phyloP scores from a whole-genome alignment of 2,797 vertebrate genomes.

The Micromesistius poutassou region DNA sequence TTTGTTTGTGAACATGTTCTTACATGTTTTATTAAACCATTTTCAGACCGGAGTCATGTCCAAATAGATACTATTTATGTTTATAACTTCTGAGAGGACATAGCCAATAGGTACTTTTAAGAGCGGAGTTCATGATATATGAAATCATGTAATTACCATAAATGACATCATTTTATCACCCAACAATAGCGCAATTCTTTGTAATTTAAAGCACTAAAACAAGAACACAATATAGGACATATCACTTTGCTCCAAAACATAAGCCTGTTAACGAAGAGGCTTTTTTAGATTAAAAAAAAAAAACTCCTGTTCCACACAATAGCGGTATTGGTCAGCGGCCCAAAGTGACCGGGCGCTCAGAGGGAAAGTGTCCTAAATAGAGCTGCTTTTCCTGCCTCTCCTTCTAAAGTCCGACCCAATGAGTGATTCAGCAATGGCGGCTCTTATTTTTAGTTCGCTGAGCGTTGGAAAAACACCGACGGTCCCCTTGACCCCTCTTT shows the following conservation, averaged over 20 bases:
- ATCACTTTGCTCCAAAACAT: background rate
- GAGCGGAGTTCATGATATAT: background rate
- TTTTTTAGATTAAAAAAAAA: too few species aligned
- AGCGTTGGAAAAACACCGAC: slow-evolving; percentile 19
- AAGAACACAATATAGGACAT: background rate
- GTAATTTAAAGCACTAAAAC: background rate
- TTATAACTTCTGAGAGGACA: background rate
- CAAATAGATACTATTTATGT: background rate
- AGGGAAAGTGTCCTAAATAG: slow-evolving; percentile 15
- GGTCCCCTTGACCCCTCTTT: slow-evolving; percentile 40
- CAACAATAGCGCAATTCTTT: background rate
- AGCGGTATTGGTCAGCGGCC: background rate
- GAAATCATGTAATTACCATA: background rate
- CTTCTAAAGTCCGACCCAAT: slow-evolving; percentile 7
- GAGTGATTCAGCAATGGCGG: slow-evolving; percentile 24
- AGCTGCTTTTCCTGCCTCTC: slow-evolving; percentile 23
- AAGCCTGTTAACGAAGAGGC: background rate
- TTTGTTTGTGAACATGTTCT: background rate
- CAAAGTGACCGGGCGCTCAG: background rate
- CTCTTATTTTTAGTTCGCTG: slow-evolving; percentile 30
- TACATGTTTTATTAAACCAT: background rate
- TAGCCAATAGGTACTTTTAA: background rate
- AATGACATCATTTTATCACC: background rate
- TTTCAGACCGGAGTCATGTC: background rate
- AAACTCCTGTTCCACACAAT: slow-evolving; percentile 35